Evolutionary conservation across 2,888 invertebrate species (phyloP), one percentile per base, ranked within the genome.

Genomic region (Nomada fucata): DNA sequence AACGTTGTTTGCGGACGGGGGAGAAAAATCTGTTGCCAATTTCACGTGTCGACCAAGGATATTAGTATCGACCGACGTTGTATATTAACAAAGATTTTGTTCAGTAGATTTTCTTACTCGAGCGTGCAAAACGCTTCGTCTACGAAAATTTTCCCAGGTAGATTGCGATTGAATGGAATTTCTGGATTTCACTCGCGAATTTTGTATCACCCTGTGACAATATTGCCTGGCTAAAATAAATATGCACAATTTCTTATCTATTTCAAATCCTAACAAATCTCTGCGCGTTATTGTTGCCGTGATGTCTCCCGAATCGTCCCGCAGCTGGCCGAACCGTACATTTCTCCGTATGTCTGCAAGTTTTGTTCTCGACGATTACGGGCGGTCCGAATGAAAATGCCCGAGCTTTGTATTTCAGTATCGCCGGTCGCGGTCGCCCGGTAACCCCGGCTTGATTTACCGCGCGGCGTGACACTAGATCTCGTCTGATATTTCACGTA

Each of bases 401-500:
- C 70, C 64, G 79, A 74, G 83, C 87, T 89, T 88, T 88, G 88
- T 86, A 87, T 87, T 89, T 86, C 88, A 85, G 79, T 88, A 89
- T 89, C 86, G 84, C 55, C 76, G 88, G 83, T 87, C 84, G 86
- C 86, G 86, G 87, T 88, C 82, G 77, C 76, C 79, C 71, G 81
- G 71, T 87, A 85, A 89, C 87, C 84, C 68, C 69, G 76, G 69
- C 87, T 85, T 89, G 90, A 90, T 91, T 91, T 91, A 91, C 86
- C 80, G 86, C 84, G 42, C 85, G 61, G 82, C 89, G 87, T 89
- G 86, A 89, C 88, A 83, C 70, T 83, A 87, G 90, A 91, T 88
- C 83, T 86, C 84, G 86, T 83, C 85, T 85, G 89, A 90, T 90
- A 90, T 88, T 90, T 90, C 84, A 86, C 81, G 87, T 88, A 90